Base-by-base conservation (phyloP, 1,140 invertebrate species). In the Anastrepha obliqua region DNA sequence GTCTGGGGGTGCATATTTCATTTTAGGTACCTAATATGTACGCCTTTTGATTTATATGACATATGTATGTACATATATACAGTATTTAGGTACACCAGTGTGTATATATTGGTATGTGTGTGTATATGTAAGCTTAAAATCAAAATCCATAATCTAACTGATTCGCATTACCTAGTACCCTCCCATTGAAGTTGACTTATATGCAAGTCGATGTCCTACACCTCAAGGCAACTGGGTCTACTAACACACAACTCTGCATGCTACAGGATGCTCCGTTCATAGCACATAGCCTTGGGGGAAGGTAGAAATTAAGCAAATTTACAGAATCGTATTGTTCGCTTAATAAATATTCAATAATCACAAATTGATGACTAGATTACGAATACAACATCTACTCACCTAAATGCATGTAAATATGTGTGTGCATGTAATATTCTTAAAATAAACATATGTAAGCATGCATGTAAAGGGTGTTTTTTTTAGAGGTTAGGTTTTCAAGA, bases 281-380 rank as follows among this genome's bases (percentile, higher is more conserved):
- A 15, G 7, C 13, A 5, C 42, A 6, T 44, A 47, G 70, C 70
- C 70, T 74, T 74, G 70, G n/a, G 70, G 15, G 42, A 8, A 29
- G 5, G 2, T 58, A 15, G n/a, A 29, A 86, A 86, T 86, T 59
- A 59, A 29, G 85, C 4, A 62, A 86, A 20, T 86, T 60, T 42
- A 51, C 59, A 39, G 42, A 62, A 65, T 62, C 29, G 29, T 20
- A 42, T 62, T 62, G 39, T 42, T 39, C 17, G 20, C 11, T 60
- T 65, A 62, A 65, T 86, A 86, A 65, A 44, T 62, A 86, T 60
- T 44, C 58, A 86, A 62, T 86, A 62, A 86, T 59, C 11, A 17
- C 58, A 62, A 65, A 86, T 86, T 86, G 62, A 62, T 62, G 85
- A 86, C 15, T 60, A 39, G 58, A 55, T 86, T 59, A 39, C 29